Conservation (phyloP, 2,888 invertebrate genomes). For the Choreutis nemorana region DNA sequence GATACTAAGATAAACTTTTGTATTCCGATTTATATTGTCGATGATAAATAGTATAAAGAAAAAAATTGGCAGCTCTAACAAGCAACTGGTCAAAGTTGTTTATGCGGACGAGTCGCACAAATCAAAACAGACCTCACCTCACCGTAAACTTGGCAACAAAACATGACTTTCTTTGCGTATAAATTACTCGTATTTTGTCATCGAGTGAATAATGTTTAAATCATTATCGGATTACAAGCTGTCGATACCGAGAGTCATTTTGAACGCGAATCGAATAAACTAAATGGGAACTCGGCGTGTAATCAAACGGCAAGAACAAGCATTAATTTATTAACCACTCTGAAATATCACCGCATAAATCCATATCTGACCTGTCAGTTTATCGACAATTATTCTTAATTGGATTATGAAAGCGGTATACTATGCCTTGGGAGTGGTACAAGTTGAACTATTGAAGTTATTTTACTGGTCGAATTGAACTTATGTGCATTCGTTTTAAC, state of each 20-base stretch:
- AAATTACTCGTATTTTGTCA: background rate
- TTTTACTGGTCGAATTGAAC: too few relatives aligned
- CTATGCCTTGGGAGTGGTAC: slow-evolving; percentile 22
- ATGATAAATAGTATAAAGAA: too few relatives aligned
- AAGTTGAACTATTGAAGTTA: too few relatives aligned
- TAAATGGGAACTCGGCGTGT: slow-evolving; percentile 50
- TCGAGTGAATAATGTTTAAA: slow-evolving; percentile 19
- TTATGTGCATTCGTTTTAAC: too few relatives aligned
- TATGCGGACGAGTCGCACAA: too few relatives aligned
- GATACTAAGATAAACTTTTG: too few relatives aligned
- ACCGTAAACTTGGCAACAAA: too few relatives aligned
- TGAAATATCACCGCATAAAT: slow-evolving; percentile 66
- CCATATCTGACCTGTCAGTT: slow-evolving; percentile 59
- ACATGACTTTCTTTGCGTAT: too few relatives aligned
- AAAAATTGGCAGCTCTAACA: too few relatives aligned
- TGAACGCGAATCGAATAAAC: slow-evolving; percentile 43
- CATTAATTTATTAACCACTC: slow-evolving; percentile 64
- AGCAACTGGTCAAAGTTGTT: too few relatives aligned
- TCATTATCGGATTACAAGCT: slow-evolving; percentile 39
- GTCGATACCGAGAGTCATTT: slow-evolving; percentile 36
- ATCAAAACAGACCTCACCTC: too few relatives aligned
- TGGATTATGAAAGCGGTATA: slow-evolving; percentile 61
- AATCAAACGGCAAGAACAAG: slow-evolving; percentile 63
- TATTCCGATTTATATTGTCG: too few relatives aligned
- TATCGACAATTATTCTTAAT: slow-evolving; percentile 66